Evolutionary conservation across 2,888 invertebrate species (phyloP).

Genomic region (Rhaphigaster nebulosa): DNA sequence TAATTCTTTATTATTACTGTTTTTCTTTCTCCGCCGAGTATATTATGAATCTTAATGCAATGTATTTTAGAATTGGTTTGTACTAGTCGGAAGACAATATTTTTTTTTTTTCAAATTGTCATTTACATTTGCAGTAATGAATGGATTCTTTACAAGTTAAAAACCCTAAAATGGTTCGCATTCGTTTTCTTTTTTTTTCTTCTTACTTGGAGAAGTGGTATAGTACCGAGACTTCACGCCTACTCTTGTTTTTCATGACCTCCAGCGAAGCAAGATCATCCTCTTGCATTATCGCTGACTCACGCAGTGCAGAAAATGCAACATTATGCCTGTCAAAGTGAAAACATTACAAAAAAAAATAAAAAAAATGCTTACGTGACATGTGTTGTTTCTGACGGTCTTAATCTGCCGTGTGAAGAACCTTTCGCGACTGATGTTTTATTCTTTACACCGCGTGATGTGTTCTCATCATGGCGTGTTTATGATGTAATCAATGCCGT

Average conservation of each 20-base stretch:
- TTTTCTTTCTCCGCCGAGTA: too few species aligned
- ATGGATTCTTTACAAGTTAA: not conserved
- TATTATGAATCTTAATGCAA: too few species aligned
- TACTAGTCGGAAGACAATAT: too few species aligned
- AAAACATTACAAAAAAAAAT: not conserved
- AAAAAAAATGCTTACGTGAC: not conserved
- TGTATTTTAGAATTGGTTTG: too few species aligned
- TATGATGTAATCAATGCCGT: slow-evolving; percentile 11
- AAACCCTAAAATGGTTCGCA: not conserved
- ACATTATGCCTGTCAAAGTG: slow-evolving; percentile 13
- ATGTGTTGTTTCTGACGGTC: not conserved
- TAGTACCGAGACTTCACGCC: not conserved
- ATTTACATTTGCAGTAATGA: too few species aligned
- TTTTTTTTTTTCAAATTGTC: too few species aligned
- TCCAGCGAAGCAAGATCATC: not conserved
- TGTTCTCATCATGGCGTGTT: not conserved
- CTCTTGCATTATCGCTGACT: not conserved
- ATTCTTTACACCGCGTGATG: not conserved
- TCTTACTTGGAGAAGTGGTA: not conserved
- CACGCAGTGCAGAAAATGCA: not conserved
- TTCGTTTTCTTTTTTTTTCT: not conserved
- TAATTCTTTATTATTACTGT: too few species aligned
- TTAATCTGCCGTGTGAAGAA: slow-evolving; percentile 9
- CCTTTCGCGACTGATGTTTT: slow-evolving; percentile 10
- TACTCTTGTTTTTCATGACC: slow-evolving; percentile 24